Evolutionary conservation across 35 echinoderm and acorn worm species (phyloP), one percentile per base, ranked within the genome.

Genomic region (Apostichopus japonicus): DNA sequence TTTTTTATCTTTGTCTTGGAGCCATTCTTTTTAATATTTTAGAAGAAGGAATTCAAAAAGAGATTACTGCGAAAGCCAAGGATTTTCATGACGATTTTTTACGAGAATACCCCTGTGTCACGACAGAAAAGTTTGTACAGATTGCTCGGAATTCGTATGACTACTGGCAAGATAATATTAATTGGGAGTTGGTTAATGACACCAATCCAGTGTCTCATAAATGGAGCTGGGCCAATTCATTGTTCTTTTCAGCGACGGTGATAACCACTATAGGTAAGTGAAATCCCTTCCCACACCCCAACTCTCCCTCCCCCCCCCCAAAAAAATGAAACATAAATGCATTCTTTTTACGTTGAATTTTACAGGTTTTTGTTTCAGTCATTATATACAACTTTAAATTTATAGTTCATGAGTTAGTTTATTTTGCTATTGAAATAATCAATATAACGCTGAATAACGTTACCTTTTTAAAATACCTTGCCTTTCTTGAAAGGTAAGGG

Each of bases 201-300:
- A 77, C 88, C 17, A 6, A 33, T 15, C 55, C 55, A 14, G 14
- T 55, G 5, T 56, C 88, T 27, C 53, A 90, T 55, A 90, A 90
- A 77, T 90, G 88, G 88, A 90, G 27, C 65, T 78, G 65, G 88
- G 33, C 67, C 65, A 90, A 90, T 23, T 90, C 67, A 1, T 10
- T 90, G 8, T 90, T 90, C 67, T 90, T 90, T 53, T 73, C 88
- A 27, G 88, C 88, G 13, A 90, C 88, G 1, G 56, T 90, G 6
- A 90, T 90, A 9, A 90, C 88, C 6, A 90, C 88, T 1, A 90
- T 90, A 10, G 88, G 88, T 90, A 78, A 90, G 88, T 87, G 19
- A 15, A 67, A 67, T 15, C 33, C 33, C 33, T 3, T 44, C 33
- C 33, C 33, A 44, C 33, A 44, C 33, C 33, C 33, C 33, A 44